phyloP scores from a whole-genome alignment of 2,797 vertebrate genomes.

The Helarctos malayanus region DNA sequence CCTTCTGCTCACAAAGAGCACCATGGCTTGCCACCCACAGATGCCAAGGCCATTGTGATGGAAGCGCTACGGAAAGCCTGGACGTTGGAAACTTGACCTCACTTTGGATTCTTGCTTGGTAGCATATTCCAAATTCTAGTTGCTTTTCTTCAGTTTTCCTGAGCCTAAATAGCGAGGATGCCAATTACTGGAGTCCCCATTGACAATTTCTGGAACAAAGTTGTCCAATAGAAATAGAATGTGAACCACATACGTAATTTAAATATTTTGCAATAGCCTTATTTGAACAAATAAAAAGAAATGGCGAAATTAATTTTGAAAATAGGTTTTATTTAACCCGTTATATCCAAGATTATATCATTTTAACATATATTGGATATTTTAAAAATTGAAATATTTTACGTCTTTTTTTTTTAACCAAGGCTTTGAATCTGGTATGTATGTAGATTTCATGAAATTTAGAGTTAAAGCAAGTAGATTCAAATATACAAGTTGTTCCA shows the following conservation, averaged over 20 bases:
- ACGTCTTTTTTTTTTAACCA: not conserved
- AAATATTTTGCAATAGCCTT: not conserved
- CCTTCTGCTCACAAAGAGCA: not conserved
- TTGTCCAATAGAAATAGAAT: slow-evolving; percentile 7
- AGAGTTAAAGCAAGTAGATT: slow-evolving; percentile 14
- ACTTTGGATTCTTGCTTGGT: slow-evolving; percentile 27
- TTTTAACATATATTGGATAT: not conserved
- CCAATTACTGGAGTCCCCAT: not conserved
- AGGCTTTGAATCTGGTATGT: not conserved
- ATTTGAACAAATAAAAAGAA: not conserved
- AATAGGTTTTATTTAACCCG: slow-evolving; percentile 29
- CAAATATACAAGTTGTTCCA: not conserved
- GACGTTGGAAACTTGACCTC: not conserved
- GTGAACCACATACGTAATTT: not conserved
- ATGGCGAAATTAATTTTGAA: slow-evolving; percentile 33
- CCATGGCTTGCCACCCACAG: not conserved
- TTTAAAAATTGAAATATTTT: slow-evolving; percentile 51
- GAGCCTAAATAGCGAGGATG: not conserved
- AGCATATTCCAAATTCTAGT: slow-evolving; percentile 32
- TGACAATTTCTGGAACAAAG: not conserved
- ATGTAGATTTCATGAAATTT: slow-evolving; percentile 21
- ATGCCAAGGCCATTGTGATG: not conserved
- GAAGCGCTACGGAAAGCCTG: not conserved
- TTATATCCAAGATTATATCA: not conserved
- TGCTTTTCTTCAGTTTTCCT: slow-evolving; percentile 37